These are phyloP conservation scores for Erebia aethiops DNA, from an alignment of 2,888 invertebrate genomes.

Conservation along the genomic window DNA sequence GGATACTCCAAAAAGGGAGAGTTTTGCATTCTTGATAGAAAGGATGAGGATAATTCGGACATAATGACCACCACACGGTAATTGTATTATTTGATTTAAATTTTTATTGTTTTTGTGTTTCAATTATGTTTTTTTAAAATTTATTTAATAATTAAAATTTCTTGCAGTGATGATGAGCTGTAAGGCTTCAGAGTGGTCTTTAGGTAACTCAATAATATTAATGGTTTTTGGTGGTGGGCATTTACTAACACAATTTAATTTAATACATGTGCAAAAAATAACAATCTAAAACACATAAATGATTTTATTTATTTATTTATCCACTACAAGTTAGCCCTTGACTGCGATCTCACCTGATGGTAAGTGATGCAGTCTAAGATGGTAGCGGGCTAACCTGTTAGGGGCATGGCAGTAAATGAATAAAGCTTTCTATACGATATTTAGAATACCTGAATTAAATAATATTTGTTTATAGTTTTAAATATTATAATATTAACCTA, in stretches of 20 bases:
- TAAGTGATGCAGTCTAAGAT: too few species aligned
- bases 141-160: slow-evolving; percentile 48
- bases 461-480: too few species aligned
- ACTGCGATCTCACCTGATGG: too few species aligned
- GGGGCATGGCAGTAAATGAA: too few species aligned
- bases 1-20: slow-evolving; percentile 88
- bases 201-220: slow-evolving; percentile 57
- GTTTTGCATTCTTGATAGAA: slow-evolving; percentile 87
- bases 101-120: not conserved
- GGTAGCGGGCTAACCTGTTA: too few species aligned
- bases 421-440: too few species aligned
- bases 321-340: too few species aligned
- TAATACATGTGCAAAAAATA: too few species aligned
- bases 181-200: slow-evolving; percentile 51
- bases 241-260: slow-evolving; percentile 20
- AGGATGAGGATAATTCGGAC: slow-evolving; percentile 61
- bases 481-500: too few species aligned
- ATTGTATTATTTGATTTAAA: not conserved
- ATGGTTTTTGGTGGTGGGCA: slow-evolving; percentile 57
- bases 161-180: slow-evolving; percentile 74
- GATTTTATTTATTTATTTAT: too few species aligned
- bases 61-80: slow-evolving; percentile 67
- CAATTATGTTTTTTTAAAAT: slow-evolving; percentile 27
- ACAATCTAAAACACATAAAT: too few species aligned
- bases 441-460: too few species aligned